These are phyloP conservation scores for Oxyscelio sp. DNA, from an alignment of 2,888 invertebrate species.

Conservation along the genomic window DNA sequence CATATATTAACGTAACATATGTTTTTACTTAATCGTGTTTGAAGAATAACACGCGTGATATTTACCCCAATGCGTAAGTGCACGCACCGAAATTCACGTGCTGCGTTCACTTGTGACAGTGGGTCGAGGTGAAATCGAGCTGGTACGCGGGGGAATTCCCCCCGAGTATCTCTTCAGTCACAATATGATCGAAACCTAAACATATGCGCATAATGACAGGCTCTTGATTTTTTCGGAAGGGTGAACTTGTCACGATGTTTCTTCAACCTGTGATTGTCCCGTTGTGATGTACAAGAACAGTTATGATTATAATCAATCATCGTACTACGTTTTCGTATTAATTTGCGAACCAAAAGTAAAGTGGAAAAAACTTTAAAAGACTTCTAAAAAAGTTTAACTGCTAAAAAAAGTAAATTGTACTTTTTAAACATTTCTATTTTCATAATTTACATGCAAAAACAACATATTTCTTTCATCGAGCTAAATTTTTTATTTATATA, in stretches of 20 bases:
- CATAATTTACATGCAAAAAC: no score
- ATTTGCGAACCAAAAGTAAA: conserved; percentile 1
- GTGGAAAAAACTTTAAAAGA: no score
- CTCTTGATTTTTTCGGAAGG: conserved; percentile 87
- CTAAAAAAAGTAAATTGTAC: no score
- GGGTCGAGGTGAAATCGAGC: conserved; percentile 66
- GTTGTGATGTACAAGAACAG: conserved; percentile 70
- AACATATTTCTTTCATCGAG: no score
- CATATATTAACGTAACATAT: conserved; percentile 52
- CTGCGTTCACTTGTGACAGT: conserved; percentile 71
- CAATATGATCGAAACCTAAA: conserved; percentile 86
- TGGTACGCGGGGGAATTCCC: conserved; percentile 59
- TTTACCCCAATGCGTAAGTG: conserved; percentile 80
- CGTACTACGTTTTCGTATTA: conserved; percentile 6
- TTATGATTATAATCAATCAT: conserved; percentile 61
- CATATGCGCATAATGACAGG: conserved; percentile 88
- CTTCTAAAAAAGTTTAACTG: no score
- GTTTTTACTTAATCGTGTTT: conserved; percentile 79
- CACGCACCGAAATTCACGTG: conserved; percentile 75
- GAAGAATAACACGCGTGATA: conserved; percentile 85
- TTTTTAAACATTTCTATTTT: no score
- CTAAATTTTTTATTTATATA: no score
- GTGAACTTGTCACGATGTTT: conserved; percentile 76
- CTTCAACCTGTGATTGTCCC: conserved; percentile 83
- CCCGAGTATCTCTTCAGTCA: conserved; percentile 77